Evolutionary conservation across 2,113 vertebrate genomes (phyloP).

Genomic region (Phrynosoma blainvillii): DNA sequence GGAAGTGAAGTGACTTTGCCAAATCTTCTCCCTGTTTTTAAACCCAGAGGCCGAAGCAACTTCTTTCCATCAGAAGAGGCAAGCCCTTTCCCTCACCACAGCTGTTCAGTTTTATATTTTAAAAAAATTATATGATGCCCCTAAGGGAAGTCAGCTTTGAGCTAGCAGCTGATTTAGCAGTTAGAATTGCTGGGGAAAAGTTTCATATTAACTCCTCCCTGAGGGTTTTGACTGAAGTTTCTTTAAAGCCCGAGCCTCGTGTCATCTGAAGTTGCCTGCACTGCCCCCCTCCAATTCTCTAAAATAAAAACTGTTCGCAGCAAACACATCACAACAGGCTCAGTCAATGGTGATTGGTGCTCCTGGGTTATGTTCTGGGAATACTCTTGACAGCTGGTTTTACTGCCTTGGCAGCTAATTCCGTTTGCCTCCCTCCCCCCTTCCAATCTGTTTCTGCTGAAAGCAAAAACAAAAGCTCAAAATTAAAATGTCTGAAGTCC

Average conservation of each 20-base stretch:
- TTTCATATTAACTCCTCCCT: no score
- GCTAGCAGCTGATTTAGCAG: background rate
- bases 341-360: fast-evolving
- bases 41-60: background rate
- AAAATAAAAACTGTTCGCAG: background rate
- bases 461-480: conserved; percentile 14
- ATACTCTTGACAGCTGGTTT: conserved; percentile 39
- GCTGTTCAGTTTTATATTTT: background rate
- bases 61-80: background rate
- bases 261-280: conserved; percentile 9
- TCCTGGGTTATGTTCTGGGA: conserved; percentile 27
- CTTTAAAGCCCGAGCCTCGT: background rate
- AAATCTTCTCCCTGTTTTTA: background rate
- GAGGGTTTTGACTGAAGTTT: background rate
- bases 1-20: background rate
- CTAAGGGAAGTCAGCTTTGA: background rate
- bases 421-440: background rate
- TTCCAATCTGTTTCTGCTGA: background rate
- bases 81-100: background rate
- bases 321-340: background rate
- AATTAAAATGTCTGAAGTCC: conserved; percentile 22
- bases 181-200: background rate
- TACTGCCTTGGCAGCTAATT: conserved; percentile 33
- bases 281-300: background rate
- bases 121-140: background rate